phyloP scores from a whole-genome alignment of 2,113 vertebrate species.

The Dunckerocampus dactyliophorus region DNA sequence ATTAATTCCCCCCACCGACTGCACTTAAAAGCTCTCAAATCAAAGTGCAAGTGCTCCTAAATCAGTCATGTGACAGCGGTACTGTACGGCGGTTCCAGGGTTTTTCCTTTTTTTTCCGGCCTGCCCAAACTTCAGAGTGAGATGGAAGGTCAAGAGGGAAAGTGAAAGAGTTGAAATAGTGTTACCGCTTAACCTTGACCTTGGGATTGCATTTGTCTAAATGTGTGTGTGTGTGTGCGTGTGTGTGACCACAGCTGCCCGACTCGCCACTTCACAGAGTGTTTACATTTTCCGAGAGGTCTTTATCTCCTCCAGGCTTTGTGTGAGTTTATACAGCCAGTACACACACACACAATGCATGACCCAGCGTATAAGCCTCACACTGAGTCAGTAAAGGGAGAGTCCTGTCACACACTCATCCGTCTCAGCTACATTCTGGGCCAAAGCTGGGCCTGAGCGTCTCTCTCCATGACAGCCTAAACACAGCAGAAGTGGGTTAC shows the following conservation, averaged over 20 bases:
- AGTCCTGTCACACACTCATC: constrained; percentile 73
- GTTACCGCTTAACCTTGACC: constrained; percentile 77
- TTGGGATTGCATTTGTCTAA: constrained; percentile 63
- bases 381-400: constrained; percentile 59
- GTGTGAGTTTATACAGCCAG: constrained; percentile 72
- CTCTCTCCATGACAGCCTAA: constrained; percentile 49
- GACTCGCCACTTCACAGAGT: constrained; percentile 72
- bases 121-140: constrained; percentile 16
- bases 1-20: background rate
- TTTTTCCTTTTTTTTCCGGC: constrained; percentile 43
- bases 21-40: background rate
- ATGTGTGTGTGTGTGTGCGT: constrained; percentile 61
- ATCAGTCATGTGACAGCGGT: background rate
- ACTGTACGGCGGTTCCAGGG: constrained; percentile 6
- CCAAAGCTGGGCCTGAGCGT: constrained; percentile 35
- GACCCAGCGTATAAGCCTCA: constrained; percentile 35
- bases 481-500: constrained; percentile 57
- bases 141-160: constrained; percentile 70
- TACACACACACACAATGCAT: constrained; percentile 31
- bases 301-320: constrained; percentile 73
- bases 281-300: constrained; percentile 78
- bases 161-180: constrained; percentile 68
- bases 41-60: background rate
- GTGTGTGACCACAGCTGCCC: constrained; percentile 69
- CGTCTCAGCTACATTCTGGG: constrained; percentile 60